Base-by-base conservation (phyloP, 1,140 invertebrate species). In the Brachionus calyciflorus region DNA sequence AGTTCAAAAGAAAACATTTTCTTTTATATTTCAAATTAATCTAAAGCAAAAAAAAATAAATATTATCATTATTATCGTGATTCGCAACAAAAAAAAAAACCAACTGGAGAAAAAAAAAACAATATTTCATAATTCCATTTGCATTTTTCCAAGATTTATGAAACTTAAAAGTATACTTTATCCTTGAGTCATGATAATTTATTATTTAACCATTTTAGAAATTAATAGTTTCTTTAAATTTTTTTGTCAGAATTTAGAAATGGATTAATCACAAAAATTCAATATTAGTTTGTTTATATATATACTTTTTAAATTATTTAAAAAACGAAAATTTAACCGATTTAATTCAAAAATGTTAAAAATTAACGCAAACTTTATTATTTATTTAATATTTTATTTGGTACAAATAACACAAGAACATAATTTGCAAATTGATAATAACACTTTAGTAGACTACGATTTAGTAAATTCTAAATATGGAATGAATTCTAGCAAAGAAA, bases 41-140 rank as follows among this genome's bases (percentile, higher is more conserved):
- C 57, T 63, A 2, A 10, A 19, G 1, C 19, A 26, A 55, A 55
- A 10, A 7, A n/a, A 55, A 28, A 55, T 55, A 55, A 28, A 55
- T 14, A 28, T 17, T 17, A 7, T 24, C 21, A 28, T 28, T 10
- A 55, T 24, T 55, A 37, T 63, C 57, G 57, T 63, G 57, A 63
- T 63, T 63, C 28, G 28, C n/a, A n/a, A n/a, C n/a, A n/a, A n/a
- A n/a, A 63, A 63, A 63, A 57, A 4, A 33, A 37, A 14, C 24
- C 57, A 24, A 55, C 26, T 55, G 26, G 10, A 55, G n/a, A n/a
- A n/a, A 26, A 21, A 24, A 14, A 26, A 55, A 55, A 7, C 28
- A 55, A 55, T 55, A 60, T 33, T 60, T 60, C 37, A 60, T 65
- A 44, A 65, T 65, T 65, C 37, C 60, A 65, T 65, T 65, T 65